Evolutionary conservation across 2,797 vertebrate species (phyloP).

Genomic region (Paratrypauchen microcephalus): DNA sequence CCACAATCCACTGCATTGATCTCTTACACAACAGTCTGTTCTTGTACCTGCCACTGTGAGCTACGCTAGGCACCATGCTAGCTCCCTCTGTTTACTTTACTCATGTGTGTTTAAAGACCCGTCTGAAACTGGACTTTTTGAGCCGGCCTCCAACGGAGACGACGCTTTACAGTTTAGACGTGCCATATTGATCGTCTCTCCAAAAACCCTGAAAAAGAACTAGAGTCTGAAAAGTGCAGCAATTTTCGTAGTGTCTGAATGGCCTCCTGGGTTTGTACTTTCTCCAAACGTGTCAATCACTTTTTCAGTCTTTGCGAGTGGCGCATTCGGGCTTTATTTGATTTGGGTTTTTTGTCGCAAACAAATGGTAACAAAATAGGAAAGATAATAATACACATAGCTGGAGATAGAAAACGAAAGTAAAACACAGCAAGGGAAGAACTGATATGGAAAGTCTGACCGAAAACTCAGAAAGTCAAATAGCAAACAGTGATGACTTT

Average conservation of each 20-base stretch:
- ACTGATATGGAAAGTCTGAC: too few species aligned
- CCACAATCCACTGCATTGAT: not conserved
- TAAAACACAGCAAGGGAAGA: too few species aligned
- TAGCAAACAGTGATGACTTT: too few species aligned
- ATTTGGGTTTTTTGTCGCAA: too few species aligned
- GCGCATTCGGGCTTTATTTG: too few species aligned
- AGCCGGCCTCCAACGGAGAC: constrained; percentile 4
- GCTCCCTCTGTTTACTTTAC: constrained; percentile 2
- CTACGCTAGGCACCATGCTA: too few species aligned
- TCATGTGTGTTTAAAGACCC: not conserved
- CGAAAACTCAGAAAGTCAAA: too few species aligned
- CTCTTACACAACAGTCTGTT: not conserved
- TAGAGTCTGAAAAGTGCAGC: constrained; percentile 12
- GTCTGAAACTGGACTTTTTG: not conserved
- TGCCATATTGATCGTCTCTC: constrained; percentile 22
- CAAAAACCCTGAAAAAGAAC: constrained; percentile 2
- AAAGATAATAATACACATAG: too few species aligned
- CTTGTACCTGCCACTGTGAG: not conserved
- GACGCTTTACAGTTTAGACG: constrained; percentile 14
- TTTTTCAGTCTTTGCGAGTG: not conserved
- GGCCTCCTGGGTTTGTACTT: not conserved
- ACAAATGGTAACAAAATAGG: too few species aligned
- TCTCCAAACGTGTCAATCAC: not conserved
- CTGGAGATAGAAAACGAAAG: too few species aligned
- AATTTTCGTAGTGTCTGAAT: constrained; percentile 6